These are phyloP conservation scores for Xenops minutus DNA, from an alignment of 2,797 vertebrate genomes.

Conservation along the genomic window DNA sequence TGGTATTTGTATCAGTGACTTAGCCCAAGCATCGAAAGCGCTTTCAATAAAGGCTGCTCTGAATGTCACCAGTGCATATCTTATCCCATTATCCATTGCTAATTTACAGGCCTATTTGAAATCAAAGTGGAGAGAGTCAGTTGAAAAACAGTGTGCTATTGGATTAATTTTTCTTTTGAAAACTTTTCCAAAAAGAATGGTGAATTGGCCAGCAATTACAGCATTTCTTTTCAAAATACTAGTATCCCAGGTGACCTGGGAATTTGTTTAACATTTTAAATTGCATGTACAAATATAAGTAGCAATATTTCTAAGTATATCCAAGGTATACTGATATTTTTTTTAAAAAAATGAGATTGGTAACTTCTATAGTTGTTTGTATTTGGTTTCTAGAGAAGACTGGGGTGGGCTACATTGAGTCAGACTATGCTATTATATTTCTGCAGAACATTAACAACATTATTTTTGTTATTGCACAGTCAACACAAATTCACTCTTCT, in stretches of 20 bases:
- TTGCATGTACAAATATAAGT: not conserved
- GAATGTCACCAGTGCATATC: not conserved
- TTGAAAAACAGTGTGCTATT: not conserved
- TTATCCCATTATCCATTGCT: not conserved
- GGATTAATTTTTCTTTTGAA: not conserved
- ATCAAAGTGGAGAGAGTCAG: not conserved
- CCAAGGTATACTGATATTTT: not conserved
- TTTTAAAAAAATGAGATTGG: not conserved
- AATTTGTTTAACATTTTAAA: not conserved
- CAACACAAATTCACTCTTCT: not conserved
- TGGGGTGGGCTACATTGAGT: not conserved
- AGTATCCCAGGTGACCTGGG: not conserved
- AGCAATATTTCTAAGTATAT: not conserved
- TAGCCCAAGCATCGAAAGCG: not conserved
- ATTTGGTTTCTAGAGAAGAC: conserved; percentile 12
- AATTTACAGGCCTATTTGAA: not conserved
- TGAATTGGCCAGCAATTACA: not conserved
- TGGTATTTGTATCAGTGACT: not conserved
- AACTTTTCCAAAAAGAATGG: not conserved
- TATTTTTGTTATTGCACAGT: conserved; percentile 23
- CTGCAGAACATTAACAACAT: conserved; percentile 40
- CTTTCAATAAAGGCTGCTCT: not conserved
- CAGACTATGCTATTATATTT: conserved; percentile 12
- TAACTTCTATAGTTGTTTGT: not conserved
- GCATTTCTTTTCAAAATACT: not conserved